Base-by-base conservation (phyloP, 2,113 vertebrate genomes). In the Shinisaurus crocodilurus region DNA sequence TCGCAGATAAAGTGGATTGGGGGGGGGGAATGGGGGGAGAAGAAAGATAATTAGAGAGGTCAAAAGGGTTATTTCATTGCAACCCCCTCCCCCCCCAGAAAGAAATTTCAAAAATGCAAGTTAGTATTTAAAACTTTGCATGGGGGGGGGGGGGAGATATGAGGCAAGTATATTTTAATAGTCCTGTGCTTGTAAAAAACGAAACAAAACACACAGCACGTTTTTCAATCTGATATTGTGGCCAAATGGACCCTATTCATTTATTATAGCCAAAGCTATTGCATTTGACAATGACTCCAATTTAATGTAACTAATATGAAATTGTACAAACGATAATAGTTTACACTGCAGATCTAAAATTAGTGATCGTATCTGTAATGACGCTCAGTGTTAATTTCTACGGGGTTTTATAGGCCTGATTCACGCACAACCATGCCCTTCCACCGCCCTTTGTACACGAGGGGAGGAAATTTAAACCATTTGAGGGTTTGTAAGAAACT, bases 1-100 rank as follows among this genome's bases (percentile, higher is more conserved):
- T 95, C 92, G 92, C 93, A 95, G 72, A 95, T 93, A 94, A 95
- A 95, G 88, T 94, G 91, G 90, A 95, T 94, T 92, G 92, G 85
- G 85, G 3, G 2, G 40, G 75, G 29, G 25, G 13, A 63, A 18
- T 45, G 43, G 76, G 18, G 87, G 94, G 88, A 48, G n/a, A n/a
- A n/a, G n/a, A n/a, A n/a, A n/a, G 45, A 93, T 96, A 95, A 96
- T 96, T 93, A 95, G 90, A 93, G 90, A 93, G 0, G 0, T 91
- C 92, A 88, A 94, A 88, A 90, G 95, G 89, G 87, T 84, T 92
- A 90, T 85, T 80, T 69, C 6, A 5, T 27, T 95, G 90, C 65
- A 92, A 34, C 70, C 1, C 69, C 5, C 20, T 90, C 69, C 70
- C 1, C 69, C 5, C 20, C 91, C 69, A 75, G 27, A 65, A 91